phyloP scores from a whole-genome alignment of 2,888 invertebrate genomes.

The Anoplius nigerrimus region DNA sequence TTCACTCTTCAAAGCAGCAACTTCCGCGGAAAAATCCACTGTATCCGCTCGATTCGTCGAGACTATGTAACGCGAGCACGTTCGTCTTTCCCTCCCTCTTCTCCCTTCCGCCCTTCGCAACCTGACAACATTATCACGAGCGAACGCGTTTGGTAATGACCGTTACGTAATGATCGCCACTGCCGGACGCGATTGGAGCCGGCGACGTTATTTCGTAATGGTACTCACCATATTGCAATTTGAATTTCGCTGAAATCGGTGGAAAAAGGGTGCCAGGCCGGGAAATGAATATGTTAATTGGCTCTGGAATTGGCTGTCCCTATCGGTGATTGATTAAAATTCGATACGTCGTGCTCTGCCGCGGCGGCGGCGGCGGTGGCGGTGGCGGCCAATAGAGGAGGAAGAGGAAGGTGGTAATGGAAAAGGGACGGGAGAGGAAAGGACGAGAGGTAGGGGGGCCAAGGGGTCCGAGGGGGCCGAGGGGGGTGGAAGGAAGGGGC shows the following conservation, averaged over 20 bases:
- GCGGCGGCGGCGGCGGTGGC: constrained; percentile 38
- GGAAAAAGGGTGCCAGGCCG: constrained; percentile 55
- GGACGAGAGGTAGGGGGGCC: constrained; percentile 2
- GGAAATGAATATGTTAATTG: constrained; percentile 73
- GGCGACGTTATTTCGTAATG: constrained; percentile 37
- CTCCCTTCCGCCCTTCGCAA: constrained; percentile 23
- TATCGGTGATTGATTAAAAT: constrained; percentile 73
- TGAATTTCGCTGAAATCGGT: constrained; percentile 55
- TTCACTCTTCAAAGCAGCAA: too few species aligned
- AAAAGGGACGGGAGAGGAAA: constrained; percentile 3
- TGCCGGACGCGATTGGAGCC: constrained; percentile 17
- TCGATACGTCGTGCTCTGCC: constrained; percentile 65
- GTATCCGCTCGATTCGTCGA: too few species aligned
- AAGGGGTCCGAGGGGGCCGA: constrained; percentile 26
- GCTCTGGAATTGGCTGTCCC: constrained; percentile 70
- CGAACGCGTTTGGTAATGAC: constrained; percentile 45
- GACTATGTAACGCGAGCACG: background rate
- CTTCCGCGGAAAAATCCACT: too few species aligned
- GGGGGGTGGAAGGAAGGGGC: constrained; percentile 20
- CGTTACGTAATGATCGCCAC: constrained; percentile 32
- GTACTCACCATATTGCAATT: constrained; percentile 50
- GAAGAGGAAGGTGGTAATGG: constrained; percentile 6
- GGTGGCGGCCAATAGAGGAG: constrained; percentile 6
- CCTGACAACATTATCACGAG: constrained; percentile 28
- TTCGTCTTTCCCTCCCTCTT: background rate